These are phyloP conservation scores for Acronicta leporina DNA, from an alignment of 2,888 invertebrate genomes.

Conservation along the genomic window DNA sequence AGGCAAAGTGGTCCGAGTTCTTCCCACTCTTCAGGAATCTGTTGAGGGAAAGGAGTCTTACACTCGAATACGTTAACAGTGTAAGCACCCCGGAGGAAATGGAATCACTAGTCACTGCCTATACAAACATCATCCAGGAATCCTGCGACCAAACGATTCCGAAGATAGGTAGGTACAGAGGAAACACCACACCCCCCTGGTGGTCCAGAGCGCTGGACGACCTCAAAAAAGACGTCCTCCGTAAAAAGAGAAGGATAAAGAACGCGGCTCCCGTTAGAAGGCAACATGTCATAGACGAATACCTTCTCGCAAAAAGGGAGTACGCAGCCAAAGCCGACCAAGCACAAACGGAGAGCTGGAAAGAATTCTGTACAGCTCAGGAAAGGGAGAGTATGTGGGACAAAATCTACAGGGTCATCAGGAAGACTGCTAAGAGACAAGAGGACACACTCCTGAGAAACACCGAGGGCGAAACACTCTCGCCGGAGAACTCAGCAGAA, in stretches of 20 bases:
- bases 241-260: too few relatives aligned
- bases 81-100: neutral
- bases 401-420: constrained; percentile 39
- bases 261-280: constrained; percentile 18
- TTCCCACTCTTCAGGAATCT: neutral
- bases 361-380: constrained; percentile 47
- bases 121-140: too few relatives aligned
- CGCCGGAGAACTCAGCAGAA: neutral
- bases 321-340: constrained; percentile 21
- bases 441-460: constrained; percentile 23
- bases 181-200: too few relatives aligned
- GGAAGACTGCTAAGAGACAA: constrained; percentile 14
- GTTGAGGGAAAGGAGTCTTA: constrained; percentile 4
- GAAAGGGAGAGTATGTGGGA: constrained; percentile 47
- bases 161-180: too few relatives aligned
- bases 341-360: constrained; percentile 45
- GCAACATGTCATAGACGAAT: constrained; percentile 31
- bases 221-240: too few relatives aligned
- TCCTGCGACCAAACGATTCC: too few relatives aligned
- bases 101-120: neutral
- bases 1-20: constrained; percentile 17
- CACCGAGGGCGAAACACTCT: neutral
- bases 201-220: too few relatives aligned
- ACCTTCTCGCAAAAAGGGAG: constrained; percentile 16
- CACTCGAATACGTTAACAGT: neutral